Evolutionary conservation across 2,797 vertebrate genomes (phyloP).

Genomic region (Gymnoscopelus microlampas): DNA sequence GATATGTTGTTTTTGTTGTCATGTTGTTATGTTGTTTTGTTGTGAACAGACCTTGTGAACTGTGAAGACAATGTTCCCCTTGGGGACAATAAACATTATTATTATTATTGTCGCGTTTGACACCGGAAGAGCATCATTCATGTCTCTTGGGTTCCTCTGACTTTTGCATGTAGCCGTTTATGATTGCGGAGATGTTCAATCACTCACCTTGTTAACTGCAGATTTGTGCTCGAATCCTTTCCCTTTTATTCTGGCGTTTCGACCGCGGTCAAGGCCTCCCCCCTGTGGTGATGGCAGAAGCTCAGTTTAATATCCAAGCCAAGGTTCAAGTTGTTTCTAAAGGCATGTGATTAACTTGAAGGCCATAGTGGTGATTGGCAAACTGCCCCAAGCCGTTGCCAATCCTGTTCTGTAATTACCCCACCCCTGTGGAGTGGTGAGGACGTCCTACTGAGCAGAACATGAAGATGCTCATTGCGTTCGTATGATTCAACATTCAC

Average conservation of each 20-base stretch:
- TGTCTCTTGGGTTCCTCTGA: conserved; percentile 21
- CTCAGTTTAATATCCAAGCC: not conserved
- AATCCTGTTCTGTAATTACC: conserved; percentile 44
- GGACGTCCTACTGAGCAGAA: conserved; percentile 34
- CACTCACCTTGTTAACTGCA: conserved; percentile 26
- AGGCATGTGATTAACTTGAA: not conserved
- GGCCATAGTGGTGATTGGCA: conserved; percentile 12
- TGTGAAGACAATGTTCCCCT: too few species aligned
- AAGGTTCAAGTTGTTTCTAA: not conserved
- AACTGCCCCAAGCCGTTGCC: conserved; percentile 17
- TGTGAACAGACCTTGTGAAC: too few species aligned
- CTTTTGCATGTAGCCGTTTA: conserved; percentile 19
- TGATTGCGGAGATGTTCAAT: conserved; percentile 25
- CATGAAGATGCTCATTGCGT: conserved; percentile 5
- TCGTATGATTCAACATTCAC: conserved; percentile 43
- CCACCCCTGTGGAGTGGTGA: conserved; percentile 41
- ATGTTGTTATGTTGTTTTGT: too few species aligned
- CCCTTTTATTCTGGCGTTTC: not conserved
- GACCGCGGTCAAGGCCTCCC: not conserved
- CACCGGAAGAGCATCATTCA: conserved; percentile 31
- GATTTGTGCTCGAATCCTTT: too few species aligned
- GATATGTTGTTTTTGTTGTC: too few species aligned
- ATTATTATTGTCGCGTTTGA: conserved; percentile 33
- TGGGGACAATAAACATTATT: too few species aligned
- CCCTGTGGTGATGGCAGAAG: not conserved